These are phyloP conservation scores for Lordiphosa fenestrarum DNA, from an alignment of 2,888 invertebrate species.

Conservation along the genomic window DNA sequence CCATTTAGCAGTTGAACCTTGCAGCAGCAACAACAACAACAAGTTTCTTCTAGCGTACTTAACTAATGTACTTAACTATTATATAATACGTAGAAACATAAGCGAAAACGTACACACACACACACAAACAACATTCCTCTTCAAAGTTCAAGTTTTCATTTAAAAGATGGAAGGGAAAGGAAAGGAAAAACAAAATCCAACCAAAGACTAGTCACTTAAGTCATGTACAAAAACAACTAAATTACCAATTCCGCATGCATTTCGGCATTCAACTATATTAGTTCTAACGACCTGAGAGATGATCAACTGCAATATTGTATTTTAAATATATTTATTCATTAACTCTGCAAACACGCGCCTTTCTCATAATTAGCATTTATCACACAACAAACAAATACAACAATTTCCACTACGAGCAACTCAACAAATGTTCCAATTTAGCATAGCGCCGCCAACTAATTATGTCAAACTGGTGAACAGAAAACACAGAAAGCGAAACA, in stretches of 20 bases:
- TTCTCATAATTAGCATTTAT: slow-evolving; percentile 55
- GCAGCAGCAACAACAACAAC: slow-evolving; percentile 18
- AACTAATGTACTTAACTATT: slow-evolving; percentile 8
- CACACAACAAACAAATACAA: slow-evolving; percentile 40
- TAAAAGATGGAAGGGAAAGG: background rate
- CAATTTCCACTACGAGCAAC: slow-evolving; percentile 60
- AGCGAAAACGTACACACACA: slow-evolving; percentile 25
- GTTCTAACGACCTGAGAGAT: slow-evolving; percentile 42
- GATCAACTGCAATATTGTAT: slow-evolving; percentile 72
- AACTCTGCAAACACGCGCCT: slow-evolving; percentile 39
- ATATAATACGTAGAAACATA: slow-evolving; percentile 13
- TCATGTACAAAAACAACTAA: slow-evolving; percentile 21
- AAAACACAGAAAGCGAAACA: background rate
- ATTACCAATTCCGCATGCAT: slow-evolving; percentile 16
- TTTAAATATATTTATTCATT: slow-evolving; percentile 72
- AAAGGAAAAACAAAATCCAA: slow-evolving; percentile 34
- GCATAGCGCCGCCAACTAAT: slow-evolving; percentile 62
- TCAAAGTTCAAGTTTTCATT: slow-evolving; percentile 58
- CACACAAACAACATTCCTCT: slow-evolving; percentile 59
- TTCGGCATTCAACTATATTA: slow-evolving; percentile 40
- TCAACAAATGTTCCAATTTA: slow-evolving; percentile 72
- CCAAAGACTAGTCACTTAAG: slow-evolving; percentile 78
- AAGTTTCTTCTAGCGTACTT: slow-evolving; percentile 26
- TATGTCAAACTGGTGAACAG: slow-evolving; percentile 48
- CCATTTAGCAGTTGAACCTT: slow-evolving; percentile 59